Evolutionary conservation across 2,797 vertebrate genomes (phyloP).

Genomic region (Platyrinchus mystaceus): DNA sequence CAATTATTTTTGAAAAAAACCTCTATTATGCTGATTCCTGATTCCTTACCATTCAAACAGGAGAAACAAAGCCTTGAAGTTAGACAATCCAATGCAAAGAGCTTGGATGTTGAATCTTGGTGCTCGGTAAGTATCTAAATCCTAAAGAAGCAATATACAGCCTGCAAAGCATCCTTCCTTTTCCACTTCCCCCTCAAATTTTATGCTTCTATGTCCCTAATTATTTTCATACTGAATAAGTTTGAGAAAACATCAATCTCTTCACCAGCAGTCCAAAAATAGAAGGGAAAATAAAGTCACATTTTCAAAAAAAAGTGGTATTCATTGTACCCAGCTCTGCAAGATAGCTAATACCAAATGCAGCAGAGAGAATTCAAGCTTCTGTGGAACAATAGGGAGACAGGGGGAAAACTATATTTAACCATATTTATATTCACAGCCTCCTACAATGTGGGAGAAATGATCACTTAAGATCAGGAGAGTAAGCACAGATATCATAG

Average conservation of each 20-base stretch:
- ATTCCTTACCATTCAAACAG: background rate
- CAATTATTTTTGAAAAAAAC: background rate
- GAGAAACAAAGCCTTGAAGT: constrained; percentile 24
- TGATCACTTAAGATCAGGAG: background rate
- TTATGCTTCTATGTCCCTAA: background rate
- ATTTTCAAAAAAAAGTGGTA: background rate
- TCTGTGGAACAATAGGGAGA: background rate
- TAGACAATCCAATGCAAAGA: background rate
- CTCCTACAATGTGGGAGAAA: background rate
- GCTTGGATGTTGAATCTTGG: background rate
- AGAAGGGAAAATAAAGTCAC: background rate
- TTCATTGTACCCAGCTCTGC: background rate
- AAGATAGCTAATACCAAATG: background rate
- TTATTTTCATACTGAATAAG: constrained; percentile 21
- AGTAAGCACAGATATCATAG: background rate
- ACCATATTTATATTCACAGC: constrained; percentile 4
- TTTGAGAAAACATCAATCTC: background rate
- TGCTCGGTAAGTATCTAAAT: background rate
- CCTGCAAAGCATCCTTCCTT: background rate
- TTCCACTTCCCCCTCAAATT: background rate
- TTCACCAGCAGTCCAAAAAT: background rate
- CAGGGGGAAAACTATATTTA: background rate
- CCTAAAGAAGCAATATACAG: background rate
- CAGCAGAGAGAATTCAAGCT: background rate
- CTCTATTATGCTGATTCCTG: background rate